phyloP scores from a whole-genome alignment of 2,797 vertebrate species.

The Dermochelys coriacea region DNA sequence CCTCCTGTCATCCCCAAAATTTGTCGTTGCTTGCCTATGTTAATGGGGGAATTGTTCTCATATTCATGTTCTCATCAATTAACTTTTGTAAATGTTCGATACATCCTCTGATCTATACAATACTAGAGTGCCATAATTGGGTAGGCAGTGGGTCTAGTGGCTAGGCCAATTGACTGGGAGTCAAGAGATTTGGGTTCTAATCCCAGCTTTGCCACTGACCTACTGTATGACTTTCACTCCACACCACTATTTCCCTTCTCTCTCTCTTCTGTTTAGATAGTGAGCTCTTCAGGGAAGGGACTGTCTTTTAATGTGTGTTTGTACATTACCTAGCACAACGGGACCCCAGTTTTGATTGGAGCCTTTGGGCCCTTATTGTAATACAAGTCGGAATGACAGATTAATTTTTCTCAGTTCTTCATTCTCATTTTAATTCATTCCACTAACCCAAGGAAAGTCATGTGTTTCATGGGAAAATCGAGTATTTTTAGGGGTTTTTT shows the following conservation, averaged over 20 bases:
- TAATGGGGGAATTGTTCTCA: background rate
- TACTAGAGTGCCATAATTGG: background rate
- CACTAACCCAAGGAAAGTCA: background rate
- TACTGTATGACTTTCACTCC: background rate
- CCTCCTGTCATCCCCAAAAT: background rate
- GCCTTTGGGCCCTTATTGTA: too few relatives aligned
- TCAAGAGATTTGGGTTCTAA: background rate
- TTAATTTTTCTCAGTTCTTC: background rate
- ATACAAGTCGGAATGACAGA: background rate
- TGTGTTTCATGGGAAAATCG: background rate
- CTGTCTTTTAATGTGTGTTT: background rate
- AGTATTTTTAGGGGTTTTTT: fast-evolving
- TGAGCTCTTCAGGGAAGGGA: background rate
- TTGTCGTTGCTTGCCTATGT: fast-evolving
- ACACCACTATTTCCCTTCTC: background rate
- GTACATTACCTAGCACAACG: background rate
- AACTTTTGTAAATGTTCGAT: background rate
- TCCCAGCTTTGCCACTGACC: background rate
- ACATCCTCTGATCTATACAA: fast-evolving
- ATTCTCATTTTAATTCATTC: background rate
- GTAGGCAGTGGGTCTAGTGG: background rate
- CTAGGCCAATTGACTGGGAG: background rate
- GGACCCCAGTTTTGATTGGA: background rate
- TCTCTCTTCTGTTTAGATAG: background rate
- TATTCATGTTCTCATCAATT: background rate